These are phyloP conservation scores for Ptychodera flava DNA, from an alignment of 35 echinoderm and acorn worm genomes.

Conservation along the genomic window DNA sequence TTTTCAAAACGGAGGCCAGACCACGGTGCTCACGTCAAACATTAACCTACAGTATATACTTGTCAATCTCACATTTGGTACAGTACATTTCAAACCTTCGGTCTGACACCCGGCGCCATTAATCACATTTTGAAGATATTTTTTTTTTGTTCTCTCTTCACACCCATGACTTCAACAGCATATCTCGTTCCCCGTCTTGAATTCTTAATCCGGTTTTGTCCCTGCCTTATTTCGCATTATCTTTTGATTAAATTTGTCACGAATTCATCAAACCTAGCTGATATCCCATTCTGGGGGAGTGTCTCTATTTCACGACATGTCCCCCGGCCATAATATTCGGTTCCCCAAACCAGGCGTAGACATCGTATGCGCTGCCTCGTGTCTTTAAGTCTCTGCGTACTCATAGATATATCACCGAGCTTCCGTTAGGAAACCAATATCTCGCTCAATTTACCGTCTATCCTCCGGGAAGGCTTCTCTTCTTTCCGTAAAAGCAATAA, in stretches of 20 bases:
- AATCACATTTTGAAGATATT: too few relatives aligned
- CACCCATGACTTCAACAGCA: too few relatives aligned
- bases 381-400: not conserved
- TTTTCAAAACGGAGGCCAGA: too few relatives aligned
- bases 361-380: not conserved
- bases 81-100: too few relatives aligned
- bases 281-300: not conserved
- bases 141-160: too few relatives aligned
- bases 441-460: not conserved
- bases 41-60: too few relatives aligned
- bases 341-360: not conserved
- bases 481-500: slow-evolving; percentile 1
- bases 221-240: not conserved
- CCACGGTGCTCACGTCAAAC: too few relatives aligned
- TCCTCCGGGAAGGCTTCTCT: not conserved
- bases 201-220: not conserved
- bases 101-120: too few relatives aligned
- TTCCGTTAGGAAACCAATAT: not conserved
- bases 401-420: not conserved
- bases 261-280: not conserved
- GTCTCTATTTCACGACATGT: not conserved
- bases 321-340: not conserved
- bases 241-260: not conserved
- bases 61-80: too few relatives aligned
- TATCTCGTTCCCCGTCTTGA: not conserved